Conservation (phyloP, 2,888 invertebrate genomes). For the Trisateles emortualis region DNA sequence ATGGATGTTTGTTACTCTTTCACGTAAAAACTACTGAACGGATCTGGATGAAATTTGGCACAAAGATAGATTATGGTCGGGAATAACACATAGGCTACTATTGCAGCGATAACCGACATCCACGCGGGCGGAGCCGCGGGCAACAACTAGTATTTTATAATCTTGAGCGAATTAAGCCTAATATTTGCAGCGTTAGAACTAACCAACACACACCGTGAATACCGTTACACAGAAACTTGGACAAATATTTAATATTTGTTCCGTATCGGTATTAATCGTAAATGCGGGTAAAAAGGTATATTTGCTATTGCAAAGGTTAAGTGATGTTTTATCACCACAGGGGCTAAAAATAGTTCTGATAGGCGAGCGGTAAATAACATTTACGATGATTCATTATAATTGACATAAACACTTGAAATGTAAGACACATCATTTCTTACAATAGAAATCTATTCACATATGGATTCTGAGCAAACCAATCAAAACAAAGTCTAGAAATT, state of each 20-base stretch:
- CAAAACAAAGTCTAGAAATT: not conserved
- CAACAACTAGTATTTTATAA: no score
- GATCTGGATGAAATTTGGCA: no score
- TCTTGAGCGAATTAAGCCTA: no score
- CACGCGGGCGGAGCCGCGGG: no score
- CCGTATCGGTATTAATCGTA: not conserved
- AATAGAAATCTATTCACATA: slow-evolving; percentile 8
- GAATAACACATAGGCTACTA: no score
- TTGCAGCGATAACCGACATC: no score
- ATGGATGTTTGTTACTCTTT: no score
- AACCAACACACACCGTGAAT: not conserved
- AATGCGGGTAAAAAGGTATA: not conserved
- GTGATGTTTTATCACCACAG: not conserved
- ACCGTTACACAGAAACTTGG: not conserved
- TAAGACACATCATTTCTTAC: slow-evolving; percentile 10
- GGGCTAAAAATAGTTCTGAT: not conserved
- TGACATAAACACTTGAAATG: slow-evolving; percentile 11
- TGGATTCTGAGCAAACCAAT: not conserved
- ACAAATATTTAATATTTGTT: slow-evolving; percentile 3
- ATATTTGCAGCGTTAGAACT: not conserved
- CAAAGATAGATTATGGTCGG: no score
- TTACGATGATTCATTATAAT: slow-evolving; percentile 9
- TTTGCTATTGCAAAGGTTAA: not conserved
- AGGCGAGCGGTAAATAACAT: not conserved
- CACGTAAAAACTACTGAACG: no score